These are phyloP conservation scores for Stegastes partitus DNA, from an alignment of 2,113 vertebrate genomes.

Conservation along the genomic window DNA sequence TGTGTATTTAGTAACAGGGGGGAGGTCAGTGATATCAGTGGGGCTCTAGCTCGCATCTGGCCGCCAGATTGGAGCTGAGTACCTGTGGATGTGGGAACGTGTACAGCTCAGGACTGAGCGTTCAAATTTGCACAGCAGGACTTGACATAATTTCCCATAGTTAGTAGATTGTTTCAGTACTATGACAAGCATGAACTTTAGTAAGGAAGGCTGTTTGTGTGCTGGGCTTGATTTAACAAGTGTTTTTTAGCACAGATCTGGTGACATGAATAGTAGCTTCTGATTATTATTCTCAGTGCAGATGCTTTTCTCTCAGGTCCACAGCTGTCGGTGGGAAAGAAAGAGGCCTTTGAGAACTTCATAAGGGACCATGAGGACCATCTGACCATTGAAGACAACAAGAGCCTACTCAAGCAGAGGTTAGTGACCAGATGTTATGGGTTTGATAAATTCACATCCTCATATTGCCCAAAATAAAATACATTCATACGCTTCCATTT, in stretches of 20 bases:
- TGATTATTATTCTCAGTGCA: not conserved
- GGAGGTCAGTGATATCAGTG: conserved; percentile 49
- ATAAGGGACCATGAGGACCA: conserved; percentile 87
- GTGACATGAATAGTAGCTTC: not conserved
- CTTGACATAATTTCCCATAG: conserved; percentile 15
- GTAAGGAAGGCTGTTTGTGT: not conserved
- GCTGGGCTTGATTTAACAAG: not conserved
- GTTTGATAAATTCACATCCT: too few relatives aligned
- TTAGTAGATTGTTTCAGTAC: conserved; percentile 9
- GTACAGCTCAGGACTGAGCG: conserved; percentile 13
- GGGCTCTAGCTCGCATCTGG: conserved; percentile 66
- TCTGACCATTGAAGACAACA: conserved; percentile 90
- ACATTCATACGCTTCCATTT: too few relatives aligned
- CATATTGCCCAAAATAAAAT: too few relatives aligned
- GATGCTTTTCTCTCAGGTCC: conserved; percentile 55
- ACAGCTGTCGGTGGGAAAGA: conserved; percentile 87
- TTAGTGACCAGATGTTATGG: conserved; percentile 66
- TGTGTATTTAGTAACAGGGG: conserved; percentile 46
- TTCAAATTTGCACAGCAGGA: conserved; percentile 22
- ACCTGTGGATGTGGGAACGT: conserved; percentile 59
- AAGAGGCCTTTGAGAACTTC: conserved; percentile 94
- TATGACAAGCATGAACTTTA: conserved; percentile 1
- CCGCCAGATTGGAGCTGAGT: conserved; percentile 53
- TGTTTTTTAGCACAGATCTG: not conserved
- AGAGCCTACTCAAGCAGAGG: conserved; percentile 90